These are phyloP conservation scores for Ceratina australensis DNA, from an alignment of 1,140 invertebrate species.

Conservation along the genomic window DNA sequence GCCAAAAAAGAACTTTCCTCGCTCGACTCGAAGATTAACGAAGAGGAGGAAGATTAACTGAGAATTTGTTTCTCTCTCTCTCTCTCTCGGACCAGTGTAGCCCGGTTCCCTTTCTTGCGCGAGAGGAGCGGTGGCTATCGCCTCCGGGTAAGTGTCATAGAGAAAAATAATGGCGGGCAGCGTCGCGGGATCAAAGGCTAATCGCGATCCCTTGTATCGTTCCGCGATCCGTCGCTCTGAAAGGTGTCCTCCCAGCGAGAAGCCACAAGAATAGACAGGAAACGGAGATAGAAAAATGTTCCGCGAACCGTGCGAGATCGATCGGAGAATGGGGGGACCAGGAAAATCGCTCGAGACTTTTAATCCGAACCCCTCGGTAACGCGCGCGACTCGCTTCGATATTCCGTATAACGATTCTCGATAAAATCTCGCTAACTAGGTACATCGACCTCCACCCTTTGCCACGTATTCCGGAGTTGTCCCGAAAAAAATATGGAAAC, in stretches of 20 bases:
- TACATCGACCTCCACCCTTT: neutral
- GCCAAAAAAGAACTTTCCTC: constrained; percentile 62
- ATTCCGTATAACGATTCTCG: constrained; percentile 12
- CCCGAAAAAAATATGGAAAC: neutral
- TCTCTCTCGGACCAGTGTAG: constrained; percentile 11
- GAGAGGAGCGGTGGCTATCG: neutral
- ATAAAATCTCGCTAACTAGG: constrained; percentile 5
- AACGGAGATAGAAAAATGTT: neutral
- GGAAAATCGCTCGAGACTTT: neutral
- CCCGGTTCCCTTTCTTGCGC: constrained; percentile 11
- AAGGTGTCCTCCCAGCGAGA: neutral
- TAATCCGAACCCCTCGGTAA: neutral
- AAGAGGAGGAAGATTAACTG: constrained; percentile 67
- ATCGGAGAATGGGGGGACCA: constrained; percentile 7
- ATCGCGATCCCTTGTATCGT: constrained; percentile 50
- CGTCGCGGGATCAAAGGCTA: constrained; percentile 48
- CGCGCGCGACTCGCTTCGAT: constrained; percentile 10
- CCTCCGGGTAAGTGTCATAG: constrained; percentile 31
- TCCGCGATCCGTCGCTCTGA: constrained; percentile 10
- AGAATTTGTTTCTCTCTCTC: constrained; percentile 23
- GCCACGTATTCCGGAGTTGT: neutral
- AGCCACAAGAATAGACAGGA: neutral
- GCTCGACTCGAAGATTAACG: constrained; percentile 71
- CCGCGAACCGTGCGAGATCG: neutral
- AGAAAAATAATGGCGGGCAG: constrained; percentile 36